Base-by-base conservation (phyloP, 2,797 vertebrate genomes). In the Platalea minor region DNA sequence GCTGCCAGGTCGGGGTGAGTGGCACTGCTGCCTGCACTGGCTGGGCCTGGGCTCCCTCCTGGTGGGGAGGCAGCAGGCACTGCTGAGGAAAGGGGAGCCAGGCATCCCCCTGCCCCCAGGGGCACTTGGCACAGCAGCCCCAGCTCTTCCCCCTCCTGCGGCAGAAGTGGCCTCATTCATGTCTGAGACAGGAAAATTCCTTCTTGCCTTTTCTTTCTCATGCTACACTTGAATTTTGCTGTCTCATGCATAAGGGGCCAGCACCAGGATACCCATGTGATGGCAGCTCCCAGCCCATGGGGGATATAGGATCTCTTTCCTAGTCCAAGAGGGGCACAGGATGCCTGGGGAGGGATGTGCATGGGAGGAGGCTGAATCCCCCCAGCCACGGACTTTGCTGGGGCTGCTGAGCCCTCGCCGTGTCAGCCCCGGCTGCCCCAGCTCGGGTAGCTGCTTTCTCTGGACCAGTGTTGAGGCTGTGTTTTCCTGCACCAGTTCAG, bases 371-470 rank as follows among this genome's bases (percentile, higher is more conserved):
- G 11, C 4, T 37, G 65, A 73, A 64, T 28, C 17, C 4, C 28
- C 5, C 21, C 25, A 53, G 41, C 1, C 28, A 14, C 8, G 37
- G 56, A 18, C 8, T 19, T 83, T 35, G 18, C 11, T 43, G 59
- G 13, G 21, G 4, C 16, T 84, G n/a, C 69, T 48, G 37, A 61
- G 33, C 17, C 51, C 48, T 80, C 0, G 0, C 17, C 2, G 0
- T 20, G 11, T 61, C 45, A 79, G 41, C 26, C 51, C 43, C 6
- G 2, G 29, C 18, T 59, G 43, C 12, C 39, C 23, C 57, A 9
- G 24, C 69, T 60, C 0, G 2, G 72, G 39, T 60, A 83, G 77
- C n/a, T 92, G 48, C 41, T 86, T 46, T 72, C 2, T 2, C 48
- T 28, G n/a, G 20, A 54, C 73, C 26, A 2, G 41, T 5, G 41